Evolutionary conservation across 2,113 vertebrate genomes (phyloP), one percentile per base, ranked within the genome.

Genomic region (Pholis gunnellus): DNA sequence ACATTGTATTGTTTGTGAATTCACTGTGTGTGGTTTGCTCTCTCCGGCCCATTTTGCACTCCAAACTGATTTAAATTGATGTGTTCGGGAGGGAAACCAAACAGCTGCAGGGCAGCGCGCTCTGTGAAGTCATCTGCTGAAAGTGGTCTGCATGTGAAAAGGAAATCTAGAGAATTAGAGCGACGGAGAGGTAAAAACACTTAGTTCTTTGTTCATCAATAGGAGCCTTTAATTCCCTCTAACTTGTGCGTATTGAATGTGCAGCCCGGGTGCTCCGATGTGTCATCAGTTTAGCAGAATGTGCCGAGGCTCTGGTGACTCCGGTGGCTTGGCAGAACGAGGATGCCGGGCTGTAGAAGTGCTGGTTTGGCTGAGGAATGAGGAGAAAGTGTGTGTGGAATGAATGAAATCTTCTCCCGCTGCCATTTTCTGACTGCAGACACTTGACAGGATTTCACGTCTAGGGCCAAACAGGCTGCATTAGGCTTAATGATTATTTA

Each of bases 351-450:
- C 84, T 79, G 83, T 82, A 76, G 80, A 91, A 88, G 84, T 89
- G 85, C 77, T 91, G 89, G 82, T 91, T 92, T 93, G 92, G 93
- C 92, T 70, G 18, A 48, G 52, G n/a, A 76, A 82, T 61, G 67
- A 86, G 83, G 70, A 88, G 74, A 90, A 89, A 79, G 81, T 88
- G 83, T 92, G 84, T 79, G 68, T 78, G 84, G 89, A 94, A 94
- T 92, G 91, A 94, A 90, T 90, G 75, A 92, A 87, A 90, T 88
- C 78, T 76, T 31, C 82, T 78, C 81, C 72, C 2, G 40, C 90
- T 90, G 84, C 79, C 72, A 78, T 77, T 85, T 88, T 89, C 84
- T 85, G 88, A 79, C 87, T 86, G 89, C 81, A 91, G 86, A 75
- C 79, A 86, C 65, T 84, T 87, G 82, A 81, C 80, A 82, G 76